These are phyloP conservation scores for Alloplasta piceator DNA, from an alignment of 2,888 invertebrate species.

Conservation along the genomic window DNA sequence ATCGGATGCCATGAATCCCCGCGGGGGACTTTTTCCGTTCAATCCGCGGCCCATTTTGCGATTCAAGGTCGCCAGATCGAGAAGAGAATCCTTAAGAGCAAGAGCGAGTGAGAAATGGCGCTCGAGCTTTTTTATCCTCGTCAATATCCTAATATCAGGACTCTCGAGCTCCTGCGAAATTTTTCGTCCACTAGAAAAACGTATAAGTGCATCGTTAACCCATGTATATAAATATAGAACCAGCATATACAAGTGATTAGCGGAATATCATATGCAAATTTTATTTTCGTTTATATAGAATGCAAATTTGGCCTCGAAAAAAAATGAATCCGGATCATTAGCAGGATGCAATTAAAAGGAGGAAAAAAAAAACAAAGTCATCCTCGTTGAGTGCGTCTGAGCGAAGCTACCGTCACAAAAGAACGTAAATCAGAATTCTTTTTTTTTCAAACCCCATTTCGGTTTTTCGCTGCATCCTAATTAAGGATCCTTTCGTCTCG, in stretches of 20 bases:
- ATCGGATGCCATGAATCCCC: slow-evolving; percentile 44
- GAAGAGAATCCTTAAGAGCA: background rate
- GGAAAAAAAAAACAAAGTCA: slow-evolving; percentile 27
- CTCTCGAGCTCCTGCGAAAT: background rate
- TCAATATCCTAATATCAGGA: slow-evolving; percentile 31
- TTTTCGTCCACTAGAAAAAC: background rate
- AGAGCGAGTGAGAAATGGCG: slow-evolving; percentile 15
- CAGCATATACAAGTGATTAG: no score
- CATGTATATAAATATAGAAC: slow-evolving; percentile 59
- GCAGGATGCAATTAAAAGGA: slow-evolving; percentile 10
- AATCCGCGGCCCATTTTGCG: slow-evolving; percentile 37
- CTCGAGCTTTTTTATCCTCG: slow-evolving; percentile 7
- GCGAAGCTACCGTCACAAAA: slow-evolving; percentile 8
- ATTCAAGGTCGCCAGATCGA: slow-evolving; percentile 50
- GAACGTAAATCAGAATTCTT: slow-evolving; percentile 40
- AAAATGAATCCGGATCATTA: slow-evolving; percentile 48
- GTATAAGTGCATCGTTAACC: background rate
- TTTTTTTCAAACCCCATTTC: slow-evolving; percentile 14
- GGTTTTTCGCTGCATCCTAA: slow-evolving; percentile 7
- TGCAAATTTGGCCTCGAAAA: slow-evolving; percentile 1
- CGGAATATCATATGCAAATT: slow-evolving; percentile 64
- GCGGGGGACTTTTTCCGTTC: slow-evolving; percentile 11
- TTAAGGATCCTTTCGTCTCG: slow-evolving; percentile 24
- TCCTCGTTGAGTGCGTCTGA: background rate
- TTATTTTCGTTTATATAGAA: background rate